These are phyloP conservation scores for Phyllotis vaccarum DNA, from an alignment of 2,797 vertebrate species.

Conservation along the genomic window DNA sequence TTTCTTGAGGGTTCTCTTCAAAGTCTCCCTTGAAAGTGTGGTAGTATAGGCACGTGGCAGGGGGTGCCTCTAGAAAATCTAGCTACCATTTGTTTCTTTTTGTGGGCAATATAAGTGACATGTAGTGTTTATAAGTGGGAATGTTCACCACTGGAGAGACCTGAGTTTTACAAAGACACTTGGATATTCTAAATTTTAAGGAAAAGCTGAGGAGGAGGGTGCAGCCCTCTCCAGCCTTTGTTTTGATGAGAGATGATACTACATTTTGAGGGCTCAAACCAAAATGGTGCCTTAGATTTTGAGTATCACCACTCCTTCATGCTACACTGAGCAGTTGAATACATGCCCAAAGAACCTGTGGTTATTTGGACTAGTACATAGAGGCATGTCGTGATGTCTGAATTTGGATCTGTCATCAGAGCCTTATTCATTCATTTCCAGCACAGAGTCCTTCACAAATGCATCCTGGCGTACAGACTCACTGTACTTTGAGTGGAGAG, in stretches of 20 bases:
- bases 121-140: conserved; percentile 56
- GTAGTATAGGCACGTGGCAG: neutral
- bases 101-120: neutral
- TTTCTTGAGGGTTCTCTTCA: conserved; percentile 50
- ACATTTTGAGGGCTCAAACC: neutral
- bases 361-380: conserved; percentile 76
- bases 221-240: neutral
- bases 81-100: conserved; percentile 36
- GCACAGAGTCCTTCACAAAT: conserved; percentile 76
- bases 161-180: conserved; percentile 22
- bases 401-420: conserved; percentile 78
- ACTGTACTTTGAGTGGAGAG: neutral
- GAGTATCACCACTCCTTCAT: conserved; percentile 46
- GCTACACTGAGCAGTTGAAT: conserved; percentile 79
- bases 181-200: conserved; percentile 49
- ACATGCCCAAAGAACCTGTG: conserved; percentile 66
- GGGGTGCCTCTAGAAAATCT: neutral
- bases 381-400: conserved; percentile 66
- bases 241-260: conserved; percentile 1
- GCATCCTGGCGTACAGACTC: conserved; percentile 56
- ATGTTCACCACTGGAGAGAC: conserved; percentile 46
- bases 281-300: conserved; percentile 68
- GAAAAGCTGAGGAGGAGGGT: neutral
- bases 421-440: conserved; percentile 69
- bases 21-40: conserved; percentile 23